A percentile compares a stretch with the other conserved stretches of the same genome.
These are phyloP conservation scores for Lapara coniferarum DNA, from an alignment of 2,888 invertebrate genomes.

Conservation along the genomic window DNA sequence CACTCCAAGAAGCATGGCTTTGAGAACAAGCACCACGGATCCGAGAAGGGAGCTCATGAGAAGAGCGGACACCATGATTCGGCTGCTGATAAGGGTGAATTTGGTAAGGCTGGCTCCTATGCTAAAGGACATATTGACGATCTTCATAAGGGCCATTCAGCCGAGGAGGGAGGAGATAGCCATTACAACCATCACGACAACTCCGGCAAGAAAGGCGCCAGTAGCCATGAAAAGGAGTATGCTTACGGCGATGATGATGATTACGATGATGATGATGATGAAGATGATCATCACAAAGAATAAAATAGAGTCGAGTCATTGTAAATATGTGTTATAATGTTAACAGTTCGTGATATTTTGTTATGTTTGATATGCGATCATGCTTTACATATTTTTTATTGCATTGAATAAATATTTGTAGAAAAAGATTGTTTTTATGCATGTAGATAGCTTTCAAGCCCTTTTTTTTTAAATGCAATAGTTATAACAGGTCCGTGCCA, in stretches of 20 bases:
- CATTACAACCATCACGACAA: constrained; percentile 81
- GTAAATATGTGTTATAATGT: constrained; percentile 62
- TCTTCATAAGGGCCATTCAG: constrained; percentile 81
- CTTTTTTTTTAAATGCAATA: too few species aligned
- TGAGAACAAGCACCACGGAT: constrained; percentile 79
- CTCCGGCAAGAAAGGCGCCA: constrained; percentile 81
- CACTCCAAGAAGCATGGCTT: constrained; percentile 86
- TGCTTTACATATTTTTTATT: constrained; percentile 67
- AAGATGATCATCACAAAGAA: constrained; percentile 47
- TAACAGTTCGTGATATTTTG: constrained; percentile 62
- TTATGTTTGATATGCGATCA: constrained; percentile 71
- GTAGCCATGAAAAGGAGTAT: constrained; percentile 74
- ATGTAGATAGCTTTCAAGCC: not conserved
- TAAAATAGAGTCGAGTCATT: constrained; percentile 42
- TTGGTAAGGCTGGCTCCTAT: constrained; percentile 82
- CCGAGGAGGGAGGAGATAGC: constrained; percentile 82
- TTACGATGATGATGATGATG: constrained; percentile 56
- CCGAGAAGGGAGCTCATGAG: constrained; percentile 81
- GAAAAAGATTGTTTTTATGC: constrained; percentile 17
- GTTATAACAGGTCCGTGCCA: too few species aligned
- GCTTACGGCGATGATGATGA: constrained; percentile 67
- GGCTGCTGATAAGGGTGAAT: constrained; percentile 77
- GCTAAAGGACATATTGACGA: constrained; percentile 83
- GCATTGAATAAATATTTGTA: constrained; percentile 53
- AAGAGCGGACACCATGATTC: constrained; percentile 83